phyloP scores from a whole-genome alignment of 2,888 invertebrate genomes.

The Conomelus anceps region DNA sequence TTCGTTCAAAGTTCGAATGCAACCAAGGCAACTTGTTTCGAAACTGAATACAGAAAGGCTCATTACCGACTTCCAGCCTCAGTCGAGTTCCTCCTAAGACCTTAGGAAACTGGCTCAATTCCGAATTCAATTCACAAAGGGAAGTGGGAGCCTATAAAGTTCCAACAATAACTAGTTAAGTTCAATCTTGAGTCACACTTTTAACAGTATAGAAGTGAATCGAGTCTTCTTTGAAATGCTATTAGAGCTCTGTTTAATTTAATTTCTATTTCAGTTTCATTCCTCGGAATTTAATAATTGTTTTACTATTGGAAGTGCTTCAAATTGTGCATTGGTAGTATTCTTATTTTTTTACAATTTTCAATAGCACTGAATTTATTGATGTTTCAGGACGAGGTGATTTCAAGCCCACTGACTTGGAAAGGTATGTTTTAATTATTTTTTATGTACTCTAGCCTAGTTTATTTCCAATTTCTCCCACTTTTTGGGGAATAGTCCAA shows the following conservation, averaged over 20 bases:
- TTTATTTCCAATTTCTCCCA: too few relatives aligned
- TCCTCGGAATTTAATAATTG: too few relatives aligned
- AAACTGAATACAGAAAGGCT: neutral
- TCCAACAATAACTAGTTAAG: neutral
- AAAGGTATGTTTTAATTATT: conserved; percentile 55
- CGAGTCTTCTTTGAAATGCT: neutral
- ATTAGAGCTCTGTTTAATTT: neutral
- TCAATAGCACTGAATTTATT: too few relatives aligned
- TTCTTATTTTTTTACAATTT: too few relatives aligned
- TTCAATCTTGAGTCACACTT: neutral
- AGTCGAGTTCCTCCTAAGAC: neutral
- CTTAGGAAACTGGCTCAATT: neutral
- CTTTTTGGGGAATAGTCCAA: too few relatives aligned
- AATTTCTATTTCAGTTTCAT: neutral
- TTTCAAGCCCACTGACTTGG: conserved; percentile 76
- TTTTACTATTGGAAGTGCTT: too few relatives aligned
- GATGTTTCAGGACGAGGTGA: conserved; percentile 69
- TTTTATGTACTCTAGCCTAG: neutral
- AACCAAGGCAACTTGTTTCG: neutral
- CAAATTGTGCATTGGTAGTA: too few relatives aligned
- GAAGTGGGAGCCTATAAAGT: neutral
- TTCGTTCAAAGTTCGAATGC: neutral
- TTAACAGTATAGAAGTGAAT: neutral
- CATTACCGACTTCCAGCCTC: neutral
- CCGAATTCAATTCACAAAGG: neutral